A percentile compares a stretch with the other conserved stretches of the same genome.
Conservation (phyloP, 2,888 invertebrate species). For the Euclidia mi region DNA sequence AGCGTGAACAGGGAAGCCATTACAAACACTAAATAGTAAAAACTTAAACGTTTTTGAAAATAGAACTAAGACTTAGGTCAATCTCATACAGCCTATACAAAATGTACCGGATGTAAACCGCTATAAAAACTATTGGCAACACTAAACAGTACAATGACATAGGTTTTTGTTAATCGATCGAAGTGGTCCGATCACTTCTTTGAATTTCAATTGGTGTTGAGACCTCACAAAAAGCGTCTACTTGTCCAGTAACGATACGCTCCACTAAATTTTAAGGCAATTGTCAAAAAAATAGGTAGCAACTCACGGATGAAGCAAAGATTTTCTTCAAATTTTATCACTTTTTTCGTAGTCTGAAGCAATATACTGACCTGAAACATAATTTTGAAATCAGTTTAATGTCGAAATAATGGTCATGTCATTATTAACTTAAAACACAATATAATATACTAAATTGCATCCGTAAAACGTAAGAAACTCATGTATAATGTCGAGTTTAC, state of each 20-base stretch:
- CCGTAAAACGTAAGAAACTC: too few species aligned
- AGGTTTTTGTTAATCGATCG: constrained; percentile 57
- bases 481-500: too few species aligned
- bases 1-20: constrained; percentile 2
- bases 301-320: constrained; percentile 46
- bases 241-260: constrained; percentile 38
- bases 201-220: constrained; percentile 49
- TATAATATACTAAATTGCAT: too few species aligned
- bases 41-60: not conserved
- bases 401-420: not conserved
- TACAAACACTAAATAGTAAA: not conserved
- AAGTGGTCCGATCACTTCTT: constrained; percentile 45
- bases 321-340: constrained; percentile 20
- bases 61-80: constrained; percentile 20
- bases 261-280: constrained; percentile 48
- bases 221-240: constrained; percentile 49
- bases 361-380: constrained; percentile 64
- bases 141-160: constrained; percentile 46
- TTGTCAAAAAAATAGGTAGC: constrained; percentile 42
- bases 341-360: constrained; percentile 38
- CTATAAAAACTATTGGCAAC: constrained; percentile 42
- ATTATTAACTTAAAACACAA: too few species aligned
- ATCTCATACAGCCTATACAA: constrained; percentile 16
- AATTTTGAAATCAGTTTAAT: constrained; percentile 15
- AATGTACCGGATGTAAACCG: constrained; percentile 33